Percentiles rank a stretch among this genome's conserved stretches.
phyloP scores from a whole-genome alignment of 2,888 invertebrate genomes.

The Tetanocera ferruginea region DNA sequence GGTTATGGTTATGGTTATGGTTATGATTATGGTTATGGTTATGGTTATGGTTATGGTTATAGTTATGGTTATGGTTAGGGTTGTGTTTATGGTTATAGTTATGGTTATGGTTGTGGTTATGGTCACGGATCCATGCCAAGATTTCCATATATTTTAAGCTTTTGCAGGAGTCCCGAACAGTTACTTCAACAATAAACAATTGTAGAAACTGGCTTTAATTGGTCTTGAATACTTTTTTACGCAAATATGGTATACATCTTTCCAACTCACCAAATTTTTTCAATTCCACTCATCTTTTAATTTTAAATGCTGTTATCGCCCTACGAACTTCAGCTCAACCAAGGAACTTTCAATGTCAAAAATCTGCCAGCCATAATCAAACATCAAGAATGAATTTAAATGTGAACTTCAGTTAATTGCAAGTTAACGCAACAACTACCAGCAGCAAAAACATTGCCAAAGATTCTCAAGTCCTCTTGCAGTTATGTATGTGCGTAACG shows the following conservation, averaged over 20 bases:
- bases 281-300: conserved; percentile 24
- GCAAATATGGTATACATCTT: not conserved
- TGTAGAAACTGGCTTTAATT: too few relatives aligned
- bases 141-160: too few relatives aligned
- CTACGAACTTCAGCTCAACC: not conserved
- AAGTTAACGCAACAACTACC: not conserved
- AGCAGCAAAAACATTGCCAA: not conserved
- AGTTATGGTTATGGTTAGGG: too few relatives aligned
- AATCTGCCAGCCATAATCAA: not conserved
- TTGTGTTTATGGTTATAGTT: too few relatives aligned
- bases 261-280: too few relatives aligned
- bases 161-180: too few relatives aligned
- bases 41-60: too few relatives aligned
- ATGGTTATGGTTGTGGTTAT: too few relatives aligned
- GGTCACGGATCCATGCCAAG: too few relatives aligned
- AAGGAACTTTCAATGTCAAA: not conserved
- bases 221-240: not conserved
- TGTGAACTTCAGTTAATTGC: not conserved
- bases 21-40: too few relatives aligned
- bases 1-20: too few relatives aligned
- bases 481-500: not conserved
- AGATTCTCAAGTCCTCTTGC: not conserved
- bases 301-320: not conserved
- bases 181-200: too few relatives aligned
- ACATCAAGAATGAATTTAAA: not conserved